A percentile compares a stretch with the other conserved stretches of the same genome.
Conservation (phyloP, 2,797 vertebrate genomes). For the Philypnodon macrostomus region DNA sequence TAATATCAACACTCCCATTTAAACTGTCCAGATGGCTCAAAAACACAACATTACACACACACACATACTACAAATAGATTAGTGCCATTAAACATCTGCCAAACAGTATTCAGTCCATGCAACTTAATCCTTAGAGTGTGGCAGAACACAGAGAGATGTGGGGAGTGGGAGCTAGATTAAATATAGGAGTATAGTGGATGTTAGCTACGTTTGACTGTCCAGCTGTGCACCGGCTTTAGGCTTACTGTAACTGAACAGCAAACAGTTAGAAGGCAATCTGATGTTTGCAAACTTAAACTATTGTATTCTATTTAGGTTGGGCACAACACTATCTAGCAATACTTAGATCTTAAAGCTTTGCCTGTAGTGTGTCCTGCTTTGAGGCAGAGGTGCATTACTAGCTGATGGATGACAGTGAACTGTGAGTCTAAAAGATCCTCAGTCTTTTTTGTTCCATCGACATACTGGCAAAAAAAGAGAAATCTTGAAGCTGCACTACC, state of each 20-base stretch:
- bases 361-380: no score
- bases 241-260: slow-evolving; percentile 57
- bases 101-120: slow-evolving; percentile 60
- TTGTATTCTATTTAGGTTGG: neutral
- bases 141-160: slow-evolving; percentile 50
- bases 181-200: slow-evolving; percentile 60
- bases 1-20: slow-evolving; percentile 79
- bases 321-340: neutral
- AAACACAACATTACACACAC: slow-evolving; percentile 44
- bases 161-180: slow-evolving; percentile 71
- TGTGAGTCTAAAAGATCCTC: no score
- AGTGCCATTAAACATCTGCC: slow-evolving; percentile 78
- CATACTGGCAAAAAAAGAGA: no score
- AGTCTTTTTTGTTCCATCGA: no score
- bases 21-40: slow-evolving; percentile 77
- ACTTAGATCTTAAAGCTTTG: no score
- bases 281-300: slow-evolving; percentile 33
- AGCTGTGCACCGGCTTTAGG: slow-evolving; percentile 60
- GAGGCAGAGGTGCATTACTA: no score
- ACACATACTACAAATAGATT: slow-evolving; percentile 55
- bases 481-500: no score
- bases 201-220: slow-evolving; percentile 59
- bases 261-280: slow-evolving; percentile 25
- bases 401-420: no score
- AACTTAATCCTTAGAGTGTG: slow-evolving; percentile 56